Base-by-base conservation (phyloP, 2,797 vertebrate species). In the Platyrinchus mystaceus region DNA sequence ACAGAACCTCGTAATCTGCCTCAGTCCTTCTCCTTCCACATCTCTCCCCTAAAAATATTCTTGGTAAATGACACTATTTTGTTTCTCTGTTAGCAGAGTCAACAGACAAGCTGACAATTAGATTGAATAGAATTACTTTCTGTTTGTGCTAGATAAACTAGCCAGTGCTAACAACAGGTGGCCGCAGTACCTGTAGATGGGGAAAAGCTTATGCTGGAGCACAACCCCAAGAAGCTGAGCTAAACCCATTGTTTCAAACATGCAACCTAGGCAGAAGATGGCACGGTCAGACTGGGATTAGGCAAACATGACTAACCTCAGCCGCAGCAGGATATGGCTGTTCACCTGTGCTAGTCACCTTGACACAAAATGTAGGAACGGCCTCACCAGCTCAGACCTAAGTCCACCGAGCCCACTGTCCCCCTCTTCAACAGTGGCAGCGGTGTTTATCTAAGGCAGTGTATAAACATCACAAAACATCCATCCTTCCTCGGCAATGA, bases 121-220 rank as follows among this genome's bases (percentile, higher is more conserved):
- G 34, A 78, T 23, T 49, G 93, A 97, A 95, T 91, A 94, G 89
- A 96, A 95, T 95, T 83, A 92, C 95, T 97, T 94, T 96, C 95
- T 96, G 89, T 94, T 96, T 91, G 79, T 4, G 0, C 12, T 64
- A 94, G 94, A 97, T 96, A 95, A 94, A 93, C 69, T 39, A 82
- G 50, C 44, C 62, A 86, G 69, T 24, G 69, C 76, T 96, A 88
- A 93, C 92, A 95, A 86, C 92, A 95, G 91, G 92, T 96, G 79
- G 80, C 62, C 10, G 0, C 41, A 32, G 49, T 52, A 77, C 55
- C 67, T 86, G 37, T 32, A 39, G 85, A 70, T 28, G 62, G 39
- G 63, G 55, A 69, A 85, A 84, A 66, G 9, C 27, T 64, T 24
- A 6, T 56, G 66, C 58, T 63, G 27, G 34, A 73, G 49, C 47